phyloP scores from a whole-genome alignment of 2,113 vertebrate species.

The Oncorhynchus kisutch region DNA sequence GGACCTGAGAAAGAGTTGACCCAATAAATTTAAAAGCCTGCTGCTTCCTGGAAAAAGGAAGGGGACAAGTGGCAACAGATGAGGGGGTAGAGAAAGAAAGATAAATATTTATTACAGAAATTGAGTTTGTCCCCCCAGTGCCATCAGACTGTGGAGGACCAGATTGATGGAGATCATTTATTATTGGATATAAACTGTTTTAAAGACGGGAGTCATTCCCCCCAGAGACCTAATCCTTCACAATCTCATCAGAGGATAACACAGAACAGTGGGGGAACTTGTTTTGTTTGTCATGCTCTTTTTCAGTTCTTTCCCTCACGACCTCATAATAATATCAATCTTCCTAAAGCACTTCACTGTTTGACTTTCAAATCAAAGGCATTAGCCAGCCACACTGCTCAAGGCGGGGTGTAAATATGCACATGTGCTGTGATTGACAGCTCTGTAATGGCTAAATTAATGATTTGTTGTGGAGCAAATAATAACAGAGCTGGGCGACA shows the following conservation, averaged over 20 bases:
- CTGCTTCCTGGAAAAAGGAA: constrained; percentile 69
- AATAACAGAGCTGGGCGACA: constrained; percentile 67
- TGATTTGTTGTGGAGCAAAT: constrained; percentile 71
- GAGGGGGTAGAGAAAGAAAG: constrained; percentile 73
- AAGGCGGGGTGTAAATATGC: constrained; percentile 73
- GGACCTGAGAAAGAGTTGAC: constrained; percentile 73
- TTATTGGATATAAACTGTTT: constrained; percentile 78
- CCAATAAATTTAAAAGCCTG: constrained; percentile 82
- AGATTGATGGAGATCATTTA: constrained; percentile 77
- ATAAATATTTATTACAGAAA: constrained; percentile 81
- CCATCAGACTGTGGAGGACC: constrained; percentile 67
- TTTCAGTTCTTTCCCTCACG: constrained; percentile 17
- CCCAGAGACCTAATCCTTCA: constrained; percentile 70
- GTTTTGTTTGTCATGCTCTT: constrained; percentile 68
- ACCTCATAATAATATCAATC: constrained; percentile 71
- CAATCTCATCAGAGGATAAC: constrained; percentile 69
- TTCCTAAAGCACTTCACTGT: constrained; percentile 65
- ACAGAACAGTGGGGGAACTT: constrained; percentile 64
- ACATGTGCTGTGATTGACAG: constrained; percentile 71
- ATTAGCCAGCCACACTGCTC: constrained; percentile 72
- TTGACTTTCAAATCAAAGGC: constrained; percentile 73
- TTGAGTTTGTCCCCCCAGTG: constrained; percentile 71
- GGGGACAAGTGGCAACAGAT: constrained; percentile 73
- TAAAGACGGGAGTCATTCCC: constrained; percentile 75
- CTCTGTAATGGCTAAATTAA: constrained; percentile 73